Percentiles rank a stretch among this genome's conserved stretches.
Evolutionary conservation across 2,888 invertebrate genomes (phyloP).

Genomic region (Pollenia griseotomentosa): DNA sequence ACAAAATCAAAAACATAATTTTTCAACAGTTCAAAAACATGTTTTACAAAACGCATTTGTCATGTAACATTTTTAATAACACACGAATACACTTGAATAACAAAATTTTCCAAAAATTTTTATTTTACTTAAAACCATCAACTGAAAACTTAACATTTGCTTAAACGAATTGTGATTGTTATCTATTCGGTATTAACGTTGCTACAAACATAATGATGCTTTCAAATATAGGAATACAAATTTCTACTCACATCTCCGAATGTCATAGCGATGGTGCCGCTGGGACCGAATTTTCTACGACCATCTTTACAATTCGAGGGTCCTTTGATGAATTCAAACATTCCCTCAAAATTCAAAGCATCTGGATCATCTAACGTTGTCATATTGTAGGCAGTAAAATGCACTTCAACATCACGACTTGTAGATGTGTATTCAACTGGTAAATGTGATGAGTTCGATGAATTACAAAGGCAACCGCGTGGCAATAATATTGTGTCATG

Average conservation of each 20-base stretch:
- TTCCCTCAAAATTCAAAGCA: slow-evolving; percentile 92
- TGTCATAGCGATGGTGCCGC: slow-evolving; percentile 89
- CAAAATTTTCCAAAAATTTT: background rate
- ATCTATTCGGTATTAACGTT: background rate
- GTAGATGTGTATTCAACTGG: slow-evolving; percentile 92
- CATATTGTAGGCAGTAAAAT: slow-evolving; percentile 93
- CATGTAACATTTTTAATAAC: slow-evolving; percentile 6
- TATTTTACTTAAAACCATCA: background rate
- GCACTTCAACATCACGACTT: slow-evolving; percentile 90
- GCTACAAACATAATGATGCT: background rate
- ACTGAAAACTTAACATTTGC: slow-evolving; percentile 33
- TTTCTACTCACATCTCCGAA: slow-evolving; percentile 83
- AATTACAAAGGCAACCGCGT: slow-evolving; percentile 92
- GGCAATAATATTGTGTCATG: slow-evolving; percentile 88
- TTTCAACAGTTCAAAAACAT: background rate
- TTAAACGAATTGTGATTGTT: slow-evolving; percentile 18
- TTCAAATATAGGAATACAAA: background rate
- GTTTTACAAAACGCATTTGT: slow-evolving; percentile 12
- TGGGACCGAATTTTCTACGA: slow-evolving; percentile 89
- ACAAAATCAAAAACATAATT: slow-evolving; percentile 21
- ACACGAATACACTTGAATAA: slow-evolving; percentile 13
- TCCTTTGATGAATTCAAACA: slow-evolving; percentile 91
- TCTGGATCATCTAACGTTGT: slow-evolving; percentile 93
- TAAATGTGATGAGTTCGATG: slow-evolving; percentile 84
- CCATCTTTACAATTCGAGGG: slow-evolving; percentile 89